These are phyloP conservation scores for Pseudorasbora parva DNA, from an alignment of 2,113 vertebrate species.

Conservation along the genomic window DNA sequence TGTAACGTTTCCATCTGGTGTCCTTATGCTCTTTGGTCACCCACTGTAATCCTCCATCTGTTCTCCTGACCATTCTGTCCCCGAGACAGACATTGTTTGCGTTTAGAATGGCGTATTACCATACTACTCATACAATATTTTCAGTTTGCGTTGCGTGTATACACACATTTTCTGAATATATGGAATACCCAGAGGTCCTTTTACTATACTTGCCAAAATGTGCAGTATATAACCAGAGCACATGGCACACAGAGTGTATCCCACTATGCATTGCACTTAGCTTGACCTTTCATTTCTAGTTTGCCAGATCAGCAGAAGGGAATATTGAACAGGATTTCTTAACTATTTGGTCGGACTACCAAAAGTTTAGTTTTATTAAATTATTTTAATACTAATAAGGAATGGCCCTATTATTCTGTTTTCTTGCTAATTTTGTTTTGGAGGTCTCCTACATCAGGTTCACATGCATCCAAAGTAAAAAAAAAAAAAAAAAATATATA, in stretches of 20 bases:
- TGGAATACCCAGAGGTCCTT: neutral
- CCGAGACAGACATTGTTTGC: slow-evolving; percentile 41
- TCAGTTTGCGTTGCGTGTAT: neutral
- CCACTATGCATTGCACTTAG: neutral
- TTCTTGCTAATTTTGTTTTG: too few relatives aligned
- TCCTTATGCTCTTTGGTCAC: slow-evolving; percentile 59
- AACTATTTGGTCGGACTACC: neutral
- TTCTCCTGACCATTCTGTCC: slow-evolving; percentile 31
- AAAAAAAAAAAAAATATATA: too few relatives aligned
- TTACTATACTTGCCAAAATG: neutral
- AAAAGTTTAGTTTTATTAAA: neutral
- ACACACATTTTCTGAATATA: neutral
- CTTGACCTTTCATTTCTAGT: neutral
- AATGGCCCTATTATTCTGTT: too few relatives aligned
- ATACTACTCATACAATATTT: neutral
- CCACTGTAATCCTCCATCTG: slow-evolving; percentile 74
- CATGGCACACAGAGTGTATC: neutral
- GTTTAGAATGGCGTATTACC: slow-evolving; percentile 11
- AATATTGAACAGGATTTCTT: neutral
- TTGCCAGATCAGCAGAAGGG: neutral
- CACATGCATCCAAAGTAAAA: too few relatives aligned
- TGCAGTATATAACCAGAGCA: neutral
- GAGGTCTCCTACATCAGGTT: too few relatives aligned
- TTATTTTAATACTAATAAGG: neutral
- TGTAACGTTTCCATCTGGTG: slow-evolving; percentile 63